Percentiles rank a stretch among this genome's conserved stretches.
Conservation (phyloP, 2,888 invertebrate species). For the Thysanoteuthis rhombus region DNA sequence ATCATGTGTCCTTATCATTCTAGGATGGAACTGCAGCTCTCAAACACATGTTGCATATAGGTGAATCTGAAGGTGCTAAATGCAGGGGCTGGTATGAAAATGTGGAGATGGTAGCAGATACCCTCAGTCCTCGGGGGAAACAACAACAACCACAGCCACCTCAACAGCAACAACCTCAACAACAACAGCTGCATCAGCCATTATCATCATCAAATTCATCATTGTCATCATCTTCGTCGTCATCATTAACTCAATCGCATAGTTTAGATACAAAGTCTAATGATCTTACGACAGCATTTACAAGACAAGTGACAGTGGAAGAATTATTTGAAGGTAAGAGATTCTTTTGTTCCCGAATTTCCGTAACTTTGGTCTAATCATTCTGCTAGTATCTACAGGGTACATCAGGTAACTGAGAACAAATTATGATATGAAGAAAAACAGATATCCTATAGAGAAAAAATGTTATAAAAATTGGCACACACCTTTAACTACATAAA, state of each 20-base stretch:
- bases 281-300: constrained; percentile 41
- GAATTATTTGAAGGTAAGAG: constrained; percentile 62
- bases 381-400: no score
- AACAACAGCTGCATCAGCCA: neutral
- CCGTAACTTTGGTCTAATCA: neutral
- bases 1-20: neutral
- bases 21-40: constrained; percentile 54
- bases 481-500: no score
- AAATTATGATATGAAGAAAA: no score
- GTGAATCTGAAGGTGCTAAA: constrained; percentile 32
- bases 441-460: no score
- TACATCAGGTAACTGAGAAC: no score
- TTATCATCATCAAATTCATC: neutral
- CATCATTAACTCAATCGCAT: neutral
- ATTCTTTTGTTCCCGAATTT: neutral
- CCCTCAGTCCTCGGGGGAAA: neutral
- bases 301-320: constrained; percentile 59
- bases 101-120: neutral
- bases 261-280: constrained; percentile 14
- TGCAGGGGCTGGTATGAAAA: constrained; percentile 1
- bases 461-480: no score
- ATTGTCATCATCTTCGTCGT: neutral
- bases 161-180: neutral
- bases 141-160: neutral
- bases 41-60: constrained; percentile 58